These are phyloP conservation scores for Heterodera carotae DNA, from an alignment of 1,140 invertebrate genomes.

Conservation along the genomic window DNA sequence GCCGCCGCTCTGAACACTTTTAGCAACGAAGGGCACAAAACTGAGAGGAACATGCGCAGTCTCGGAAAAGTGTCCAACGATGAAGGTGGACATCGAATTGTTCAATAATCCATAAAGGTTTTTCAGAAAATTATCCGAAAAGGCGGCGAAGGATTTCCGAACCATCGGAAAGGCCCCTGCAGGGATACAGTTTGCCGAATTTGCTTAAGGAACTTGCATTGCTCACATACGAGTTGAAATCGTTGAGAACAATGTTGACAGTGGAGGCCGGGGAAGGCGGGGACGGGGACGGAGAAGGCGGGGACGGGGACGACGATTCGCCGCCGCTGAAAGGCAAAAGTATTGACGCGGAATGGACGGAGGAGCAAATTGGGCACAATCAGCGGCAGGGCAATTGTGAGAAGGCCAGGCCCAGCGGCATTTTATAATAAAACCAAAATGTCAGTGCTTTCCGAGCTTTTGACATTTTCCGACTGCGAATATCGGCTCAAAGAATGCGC, in stretches of 20 bases:
- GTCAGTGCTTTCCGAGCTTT: slow-evolving; percentile 44
- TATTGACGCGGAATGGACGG: slow-evolving; percentile 5
- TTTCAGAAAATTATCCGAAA: background rate
- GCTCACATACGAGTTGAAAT: slow-evolving; percentile 43
- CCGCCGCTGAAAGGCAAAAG: background rate
- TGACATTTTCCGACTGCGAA: slow-evolving; percentile 49
- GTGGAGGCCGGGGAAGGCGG: slow-evolving; percentile 4
- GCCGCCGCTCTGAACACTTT: slow-evolving; percentile 18
- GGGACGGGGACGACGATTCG: background rate
- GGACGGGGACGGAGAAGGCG: slow-evolving; percentile 5
- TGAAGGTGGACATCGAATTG: background rate
- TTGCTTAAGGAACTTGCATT: slow-evolving; percentile 39
- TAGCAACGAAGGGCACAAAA: background rate
- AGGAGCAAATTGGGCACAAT: too few relatives aligned
- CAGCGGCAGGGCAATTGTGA: slow-evolving; percentile 8
- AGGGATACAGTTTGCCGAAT: slow-evolving; percentile 41
- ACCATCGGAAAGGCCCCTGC: slow-evolving; percentile 11
- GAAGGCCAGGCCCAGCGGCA: background rate
- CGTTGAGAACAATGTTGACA: slow-evolving; percentile 26
- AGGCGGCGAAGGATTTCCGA: background rate
- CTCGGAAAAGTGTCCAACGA: slow-evolving; percentile 7
- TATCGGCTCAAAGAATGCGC: slow-evolving; percentile 23
- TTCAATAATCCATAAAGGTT: background rate
- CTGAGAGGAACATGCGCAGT: background rate
- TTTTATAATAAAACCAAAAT: background rate